These are phyloP conservation scores for Eutolmus rufibarbis DNA, from an alignment of 2,888 invertebrate species.

Conservation along the genomic window DNA sequence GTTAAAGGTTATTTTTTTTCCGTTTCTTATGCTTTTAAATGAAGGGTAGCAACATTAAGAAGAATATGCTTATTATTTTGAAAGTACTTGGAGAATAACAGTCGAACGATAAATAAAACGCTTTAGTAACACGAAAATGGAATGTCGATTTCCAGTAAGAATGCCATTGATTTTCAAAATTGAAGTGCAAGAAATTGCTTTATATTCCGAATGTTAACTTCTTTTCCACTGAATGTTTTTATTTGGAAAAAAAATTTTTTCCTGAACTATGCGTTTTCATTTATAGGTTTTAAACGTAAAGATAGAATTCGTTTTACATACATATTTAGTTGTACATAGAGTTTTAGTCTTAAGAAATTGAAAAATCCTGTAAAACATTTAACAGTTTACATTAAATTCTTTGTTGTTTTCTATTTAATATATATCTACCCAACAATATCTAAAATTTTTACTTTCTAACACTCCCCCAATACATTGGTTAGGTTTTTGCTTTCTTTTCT, in stretches of 20 bases:
- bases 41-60: not conserved
- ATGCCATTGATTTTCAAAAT: not conserved
- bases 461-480: not conserved
- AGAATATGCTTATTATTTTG: not conserved
- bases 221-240: not conserved
- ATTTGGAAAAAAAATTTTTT: not conserved
- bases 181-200: not conserved
- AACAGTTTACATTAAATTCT: slow-evolving; percentile 40
- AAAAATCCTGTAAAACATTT: slow-evolving; percentile 40
- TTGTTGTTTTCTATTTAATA: slow-evolving; percentile 32
- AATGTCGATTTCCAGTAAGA: not conserved
- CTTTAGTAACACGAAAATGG: not conserved
- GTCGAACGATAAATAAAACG: not conserved
- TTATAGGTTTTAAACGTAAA: not conserved
- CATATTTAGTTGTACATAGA: not conserved
- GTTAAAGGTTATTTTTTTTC: not conserved
- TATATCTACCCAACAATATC: slow-evolving; percentile 8
- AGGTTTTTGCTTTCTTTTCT: not conserved
- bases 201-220: not conserved
- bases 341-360: slow-evolving; percentile 3
- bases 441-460: slow-evolving; percentile 8
- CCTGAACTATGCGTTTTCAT: not conserved
- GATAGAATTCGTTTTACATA: not conserved
- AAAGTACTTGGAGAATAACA: not conserved
- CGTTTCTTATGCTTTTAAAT: not conserved